A percentile compares a stretch with the other conserved stretches of the same genome.
These are phyloP conservation scores for Theretra japonica DNA, from an alignment of 2,888 invertebrate species.

Conservation along the genomic window DNA sequence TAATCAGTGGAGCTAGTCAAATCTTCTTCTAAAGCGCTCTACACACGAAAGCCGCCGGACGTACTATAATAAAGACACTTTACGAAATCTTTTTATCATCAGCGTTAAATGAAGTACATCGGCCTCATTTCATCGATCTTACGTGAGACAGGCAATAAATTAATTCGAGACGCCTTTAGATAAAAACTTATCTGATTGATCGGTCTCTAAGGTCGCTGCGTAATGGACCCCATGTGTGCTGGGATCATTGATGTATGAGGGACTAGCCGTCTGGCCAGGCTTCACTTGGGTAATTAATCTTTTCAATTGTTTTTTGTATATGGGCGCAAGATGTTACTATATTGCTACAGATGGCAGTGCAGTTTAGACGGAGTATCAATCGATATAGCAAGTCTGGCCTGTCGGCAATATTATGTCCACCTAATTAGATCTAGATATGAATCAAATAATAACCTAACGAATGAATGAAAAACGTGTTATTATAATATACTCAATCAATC, in stretches of 20 bases:
- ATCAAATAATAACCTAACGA: too few species aligned
- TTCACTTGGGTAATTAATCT: not conserved
- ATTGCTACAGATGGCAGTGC: too few species aligned
- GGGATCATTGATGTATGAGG: not conserved
- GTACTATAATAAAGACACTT: too few species aligned
- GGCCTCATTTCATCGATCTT: constrained; percentile 42
- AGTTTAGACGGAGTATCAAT: too few species aligned
- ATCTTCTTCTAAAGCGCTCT: too few species aligned
- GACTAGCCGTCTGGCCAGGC: not conserved
- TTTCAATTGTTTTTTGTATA: not conserved
- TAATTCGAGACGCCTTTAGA: constrained; percentile 34
- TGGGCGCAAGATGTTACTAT: not conserved
- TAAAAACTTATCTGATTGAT: constrained; percentile 42
- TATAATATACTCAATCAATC: too few species aligned
- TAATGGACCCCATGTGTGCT: not conserved
- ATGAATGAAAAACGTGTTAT: too few species aligned
- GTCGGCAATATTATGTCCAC: too few species aligned
- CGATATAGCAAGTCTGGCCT: too few species aligned
- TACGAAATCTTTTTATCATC: not conserved
- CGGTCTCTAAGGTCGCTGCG: constrained; percentile 34
- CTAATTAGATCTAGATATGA: too few species aligned
- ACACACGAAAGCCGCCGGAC: too few species aligned
- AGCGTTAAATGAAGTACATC: constrained; percentile 23
- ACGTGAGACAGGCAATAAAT: constrained; percentile 41
- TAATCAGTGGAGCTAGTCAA: too few species aligned